Conservation (phyloP, 2,888 invertebrate species). For the Galerucella nymphaeae region DNA sequence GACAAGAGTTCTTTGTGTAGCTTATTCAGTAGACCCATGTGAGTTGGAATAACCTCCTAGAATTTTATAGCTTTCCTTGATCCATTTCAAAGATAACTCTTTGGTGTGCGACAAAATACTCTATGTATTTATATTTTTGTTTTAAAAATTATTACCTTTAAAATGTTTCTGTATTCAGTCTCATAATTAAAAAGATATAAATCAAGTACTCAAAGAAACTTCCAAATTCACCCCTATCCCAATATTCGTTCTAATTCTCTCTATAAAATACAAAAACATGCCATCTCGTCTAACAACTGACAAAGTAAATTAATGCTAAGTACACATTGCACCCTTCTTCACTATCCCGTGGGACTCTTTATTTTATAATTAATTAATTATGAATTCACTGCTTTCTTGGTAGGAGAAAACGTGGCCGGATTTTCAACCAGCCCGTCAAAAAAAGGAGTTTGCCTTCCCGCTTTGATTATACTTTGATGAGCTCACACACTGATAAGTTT, state of each 20-base stretch:
- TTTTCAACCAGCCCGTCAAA: constrained; percentile 31
- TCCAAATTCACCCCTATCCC: neutral
- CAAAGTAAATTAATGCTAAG: constrained; percentile 38
- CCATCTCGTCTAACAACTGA: constrained; percentile 19
- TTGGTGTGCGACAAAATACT: too few species aligned
- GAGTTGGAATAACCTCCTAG: too few species aligned
- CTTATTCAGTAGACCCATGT: too few species aligned
- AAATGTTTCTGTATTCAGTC: neutral
- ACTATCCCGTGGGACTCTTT: constrained; percentile 35
- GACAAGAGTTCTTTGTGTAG: too few species aligned
- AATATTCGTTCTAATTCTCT: neutral
- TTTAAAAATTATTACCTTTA: too few species aligned
- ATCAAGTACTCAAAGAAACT: neutral
- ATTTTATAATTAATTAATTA: constrained; percentile 43
- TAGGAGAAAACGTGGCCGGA: constrained; percentile 34
- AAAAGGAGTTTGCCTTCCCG: constrained; percentile 26
- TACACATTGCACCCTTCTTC: constrained; percentile 37
- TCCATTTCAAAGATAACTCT: too few species aligned
- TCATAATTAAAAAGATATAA: neutral
- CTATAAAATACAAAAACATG: constrained; percentile 15
- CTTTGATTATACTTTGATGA: constrained; percentile 40
- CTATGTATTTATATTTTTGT: too few species aligned
- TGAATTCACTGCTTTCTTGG: constrained; percentile 38
- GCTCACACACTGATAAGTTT: constrained; percentile 29
- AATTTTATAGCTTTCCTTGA: too few species aligned